phyloP scores from a whole-genome alignment of 2,113 vertebrate genomes.

The Etheostoma cragini region DNA sequence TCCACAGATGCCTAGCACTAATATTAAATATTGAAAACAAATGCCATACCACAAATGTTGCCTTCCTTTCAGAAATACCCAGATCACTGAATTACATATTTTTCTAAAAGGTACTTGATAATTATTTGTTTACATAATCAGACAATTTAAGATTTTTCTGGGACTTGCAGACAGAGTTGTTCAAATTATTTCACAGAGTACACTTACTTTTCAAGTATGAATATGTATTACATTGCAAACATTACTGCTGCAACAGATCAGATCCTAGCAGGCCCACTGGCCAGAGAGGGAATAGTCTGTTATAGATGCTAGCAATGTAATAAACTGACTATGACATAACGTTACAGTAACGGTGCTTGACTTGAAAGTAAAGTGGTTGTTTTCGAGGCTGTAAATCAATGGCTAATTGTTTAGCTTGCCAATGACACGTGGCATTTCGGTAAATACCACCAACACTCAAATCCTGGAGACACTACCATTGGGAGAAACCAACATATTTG shows the following conservation, averaged over 20 bases:
- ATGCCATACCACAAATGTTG: background rate
- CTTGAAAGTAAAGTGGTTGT: background rate
- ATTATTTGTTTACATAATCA: too few species aligned
- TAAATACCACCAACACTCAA: background rate
- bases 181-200: too few species aligned
- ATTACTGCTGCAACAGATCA: background rate
- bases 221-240: too few species aligned
- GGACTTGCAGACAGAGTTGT: background rate
- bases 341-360: background rate
- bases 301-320: background rate
- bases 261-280: background rate
- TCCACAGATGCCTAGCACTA: background rate
- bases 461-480: background rate
- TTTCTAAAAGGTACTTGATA: background rate
- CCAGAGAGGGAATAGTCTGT: background rate
- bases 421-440: constrained; percentile 7
- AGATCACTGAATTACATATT: background rate
- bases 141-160: background rate
- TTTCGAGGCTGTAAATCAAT: too few species aligned
- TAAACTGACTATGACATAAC: background rate
- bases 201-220: too few species aligned
- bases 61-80: background rate
- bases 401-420: background rate
- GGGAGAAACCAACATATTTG: background rate
- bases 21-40: background rate